Base-by-base conservation (phyloP, 2,797 vertebrate species). In the Arrhamphus sclerolepis region DNA sequence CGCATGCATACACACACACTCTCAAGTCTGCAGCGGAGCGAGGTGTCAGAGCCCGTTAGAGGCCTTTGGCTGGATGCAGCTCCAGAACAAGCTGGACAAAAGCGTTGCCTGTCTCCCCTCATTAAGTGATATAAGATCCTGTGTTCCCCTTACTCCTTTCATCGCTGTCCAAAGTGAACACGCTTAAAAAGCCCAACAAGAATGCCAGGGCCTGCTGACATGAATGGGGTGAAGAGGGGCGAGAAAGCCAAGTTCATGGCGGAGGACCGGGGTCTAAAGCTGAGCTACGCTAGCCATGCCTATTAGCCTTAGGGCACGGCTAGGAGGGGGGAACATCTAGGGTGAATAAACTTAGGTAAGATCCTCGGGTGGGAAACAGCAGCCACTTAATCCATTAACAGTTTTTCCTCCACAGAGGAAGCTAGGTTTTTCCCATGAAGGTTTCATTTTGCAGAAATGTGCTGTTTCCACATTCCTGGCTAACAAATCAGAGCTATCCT, bases 51-150 rank as follows among this genome's bases (percentile, higher is more conserved):
- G 86, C 72, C 86, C 80, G 89, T 91, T 91, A 90, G 85, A 87
- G 78, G 84, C 81, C 84, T 84, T 82, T 79, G 86, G 84, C 78
- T 82, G 81, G 87, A 87, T 78, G 59, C 81, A 84, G 78, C 87
- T 74, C 78, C 68, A 83, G 80, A 88, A 88, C 86, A 83, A 83
- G 81, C 77, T 46, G 85, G 89, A 91, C 89, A 89, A 89, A 91
- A 83, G 89, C 81, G 57, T 80, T 85, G 86, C 85, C 81, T 89
- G 89, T 92, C 88, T 90, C 78, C 87, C 86, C 85, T 89, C 84
- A 87, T 92, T 89, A 89, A 86, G 80, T 88, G 89, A 92, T 92
- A 92, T 89, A 86, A 81, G 83, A 84, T 88, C 87, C 89, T 82
- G 72, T 83, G 84, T 89, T 88, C 87, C 77, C 79, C 62, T 70